Evolutionary conservation across 2,797 vertebrate genomes (phyloP).

Genomic region (Corythornis leucogaster): DNA sequence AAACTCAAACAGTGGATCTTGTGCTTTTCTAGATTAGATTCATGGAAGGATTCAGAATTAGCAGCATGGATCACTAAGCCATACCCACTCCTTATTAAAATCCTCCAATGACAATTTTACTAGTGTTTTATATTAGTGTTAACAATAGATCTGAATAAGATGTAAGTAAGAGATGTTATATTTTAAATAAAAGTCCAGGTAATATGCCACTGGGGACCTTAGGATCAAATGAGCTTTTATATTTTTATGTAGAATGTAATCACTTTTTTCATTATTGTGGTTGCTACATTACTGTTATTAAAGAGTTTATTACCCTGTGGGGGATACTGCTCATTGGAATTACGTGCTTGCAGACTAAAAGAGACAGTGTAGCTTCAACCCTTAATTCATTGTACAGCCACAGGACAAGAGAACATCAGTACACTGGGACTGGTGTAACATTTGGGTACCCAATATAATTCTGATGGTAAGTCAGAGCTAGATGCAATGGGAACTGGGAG

Average conservation of each 20-base stretch:
- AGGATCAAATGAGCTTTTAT: slow-evolving; percentile 84
- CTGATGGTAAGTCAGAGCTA: neutral
- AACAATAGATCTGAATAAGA: slow-evolving; percentile 67
- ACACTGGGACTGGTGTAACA: neutral
- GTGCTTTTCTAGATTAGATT: neutral
- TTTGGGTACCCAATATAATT: neutral
- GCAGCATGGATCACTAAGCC: neutral
- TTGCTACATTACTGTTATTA: slow-evolving; percentile 79
- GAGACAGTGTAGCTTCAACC: slow-evolving; percentile 37
- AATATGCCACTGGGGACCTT: slow-evolving; percentile 76
- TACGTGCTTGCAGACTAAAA: slow-evolving; percentile 60
- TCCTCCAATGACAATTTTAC: slow-evolving; percentile 68
- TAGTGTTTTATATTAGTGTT: slow-evolving; percentile 69
- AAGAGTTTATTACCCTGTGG: slow-evolving; percentile 78
- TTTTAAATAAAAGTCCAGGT: slow-evolving; percentile 80
- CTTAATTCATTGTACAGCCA: slow-evolving; percentile 6
- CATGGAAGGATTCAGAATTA: neutral
- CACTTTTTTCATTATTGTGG: slow-evolving; percentile 81
- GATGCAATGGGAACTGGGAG: neutral
- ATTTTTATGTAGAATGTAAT: slow-evolving; percentile 84
- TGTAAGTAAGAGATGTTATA: slow-evolving; percentile 69
- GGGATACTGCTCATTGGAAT: slow-evolving; percentile 67
- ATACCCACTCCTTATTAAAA: slow-evolving; percentile 55
- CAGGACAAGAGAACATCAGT: neutral
- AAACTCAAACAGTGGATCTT: neutral